Evolutionary conservation across 1,140 invertebrate species (phyloP), one percentile per base, ranked within the genome.

Genomic region (Piezodorus guildinii): DNA sequence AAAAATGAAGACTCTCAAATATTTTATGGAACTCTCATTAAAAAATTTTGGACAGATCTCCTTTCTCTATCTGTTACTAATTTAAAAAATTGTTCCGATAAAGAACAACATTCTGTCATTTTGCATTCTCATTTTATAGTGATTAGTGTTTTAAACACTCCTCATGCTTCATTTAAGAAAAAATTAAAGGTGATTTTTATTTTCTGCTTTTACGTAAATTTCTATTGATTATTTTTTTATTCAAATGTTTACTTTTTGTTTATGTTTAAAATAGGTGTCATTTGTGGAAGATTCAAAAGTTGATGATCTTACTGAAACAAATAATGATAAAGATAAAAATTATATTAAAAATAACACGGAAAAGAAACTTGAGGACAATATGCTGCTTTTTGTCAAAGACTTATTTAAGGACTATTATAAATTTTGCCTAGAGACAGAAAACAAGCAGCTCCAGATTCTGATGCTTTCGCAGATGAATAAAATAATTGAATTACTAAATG

Each of bases 101-200:
- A 49, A 52, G 45, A 45, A 10, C 58, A 61, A 23, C 19, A 62
- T 21, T 17, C 27, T 15, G 27, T 52, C 34, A 49, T 59, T 15
- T 23, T 61, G 19, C 19, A 25, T 17, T 52, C 17, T 39, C 59
- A 65, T 12, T 17, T 52, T 30, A 51, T 23, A 10, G 46, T 65
- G 3, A 21, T 61, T 10, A 56, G 14, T 39, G 46, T 54, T 39
- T 23, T 66, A 3, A 63, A 52, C 9, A 21, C 43, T 8, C 61
- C 65, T 52, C 8, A 17, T 51, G 25, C 25, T 19, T 59, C 19
- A 15, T 54, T 60, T n/a, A 66, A 63, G 25, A 63, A 63, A 34
- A 58, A 60, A 12, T 49, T 66, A 19, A 66, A 45, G 61, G 65
- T 66, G 60, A 62, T n/a, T 25, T 49, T 49, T 45, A 14, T 15